A percentile compares a stretch with the other conserved stretches of the same genome.
Evolutionary conservation across 2,797 vertebrate genomes (phyloP).

Genomic region (Lindbergichthys nudifrons): DNA sequence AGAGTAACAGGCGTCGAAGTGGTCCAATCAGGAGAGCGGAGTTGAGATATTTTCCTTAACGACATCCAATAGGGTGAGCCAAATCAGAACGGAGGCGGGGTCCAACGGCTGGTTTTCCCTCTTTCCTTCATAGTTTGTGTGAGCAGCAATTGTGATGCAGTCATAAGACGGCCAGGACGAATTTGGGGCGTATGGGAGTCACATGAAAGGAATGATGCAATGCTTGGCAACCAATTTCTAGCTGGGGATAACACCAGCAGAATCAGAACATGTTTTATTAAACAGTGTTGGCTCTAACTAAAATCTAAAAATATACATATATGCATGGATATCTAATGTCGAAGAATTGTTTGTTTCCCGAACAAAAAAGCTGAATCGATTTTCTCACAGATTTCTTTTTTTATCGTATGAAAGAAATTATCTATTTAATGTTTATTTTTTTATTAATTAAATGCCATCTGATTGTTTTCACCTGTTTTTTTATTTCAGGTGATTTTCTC

Average conservation of each 20-base stretch:
- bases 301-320: conserved; percentile 87
- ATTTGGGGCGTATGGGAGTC: conserved; percentile 91
- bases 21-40: conserved; percentile 58
- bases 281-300: conserved; percentile 88
- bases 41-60: conserved; percentile 82
- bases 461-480: conserved; percentile 24
- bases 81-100: conserved; percentile 45
- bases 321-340: conserved; percentile 85
- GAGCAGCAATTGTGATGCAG: conserved; percentile 88
- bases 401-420: background rate
- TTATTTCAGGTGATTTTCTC: conserved; percentile 17
- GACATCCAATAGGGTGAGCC: conserved; percentile 81
- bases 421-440: conserved; percentile 23
- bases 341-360: conserved; percentile 81
- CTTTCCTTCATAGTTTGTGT: conserved; percentile 81
- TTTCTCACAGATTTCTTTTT: conserved; percentile 24
- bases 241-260: conserved; percentile 90
- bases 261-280: conserved; percentile 91
- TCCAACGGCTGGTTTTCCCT: conserved; percentile 58
- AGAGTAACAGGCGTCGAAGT: fast-evolving
- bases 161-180: conserved; percentile 90
- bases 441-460: conserved; percentile 3
- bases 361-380: conserved; percentile 61
- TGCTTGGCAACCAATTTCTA: conserved; percentile 91
- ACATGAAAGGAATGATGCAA: conserved; percentile 94